Percentiles rank a stretch among this genome's conserved stretches.
phyloP scores from a whole-genome alignment of 1,140 invertebrate genomes.

The Choristoneura fumiferana region DNA sequence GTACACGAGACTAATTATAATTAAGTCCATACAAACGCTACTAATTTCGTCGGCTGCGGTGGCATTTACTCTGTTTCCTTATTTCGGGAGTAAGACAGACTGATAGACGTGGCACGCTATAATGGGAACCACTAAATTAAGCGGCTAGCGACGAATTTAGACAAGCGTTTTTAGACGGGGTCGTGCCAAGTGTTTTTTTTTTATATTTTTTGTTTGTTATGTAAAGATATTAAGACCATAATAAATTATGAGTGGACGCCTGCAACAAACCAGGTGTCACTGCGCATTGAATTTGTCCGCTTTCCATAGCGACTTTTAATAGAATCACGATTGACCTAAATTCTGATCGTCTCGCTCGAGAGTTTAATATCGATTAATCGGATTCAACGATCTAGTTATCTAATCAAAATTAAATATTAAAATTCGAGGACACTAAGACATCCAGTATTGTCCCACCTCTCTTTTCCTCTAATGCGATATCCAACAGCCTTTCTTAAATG shows the following conservation, averaged over 20 bases:
- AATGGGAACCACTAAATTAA: conserved; percentile 10
- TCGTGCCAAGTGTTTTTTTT: not conserved
- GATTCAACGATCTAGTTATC: too few relatives aligned
- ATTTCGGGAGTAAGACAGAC: conserved; percentile 13
- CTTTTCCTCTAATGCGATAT: too few relatives aligned
- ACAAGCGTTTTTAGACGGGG: not conserved
- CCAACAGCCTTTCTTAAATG: too few relatives aligned
- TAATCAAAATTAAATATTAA: too few relatives aligned
- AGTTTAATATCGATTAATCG: too few relatives aligned
- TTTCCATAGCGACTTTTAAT: not conserved
- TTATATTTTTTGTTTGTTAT: too few relatives aligned
- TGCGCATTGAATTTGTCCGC: not conserved
- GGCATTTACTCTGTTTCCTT: not conserved
- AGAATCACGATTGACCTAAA: not conserved
- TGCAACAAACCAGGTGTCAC: not conserved
- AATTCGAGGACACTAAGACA: too few relatives aligned
- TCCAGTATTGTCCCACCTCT: too few relatives aligned
- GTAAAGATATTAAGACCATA: too few relatives aligned
- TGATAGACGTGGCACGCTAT: conserved; percentile 9
- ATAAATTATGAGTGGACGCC: not conserved
- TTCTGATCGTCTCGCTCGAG: not conserved
- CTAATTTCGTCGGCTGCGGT: conserved; percentile 3
- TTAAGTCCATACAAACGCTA: not conserved
- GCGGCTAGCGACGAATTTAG: conserved; percentile 12
- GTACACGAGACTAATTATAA: not conserved